Conservation (phyloP, 92 coral and sea anemone species). For the Paragorgia papillata region DNA sequence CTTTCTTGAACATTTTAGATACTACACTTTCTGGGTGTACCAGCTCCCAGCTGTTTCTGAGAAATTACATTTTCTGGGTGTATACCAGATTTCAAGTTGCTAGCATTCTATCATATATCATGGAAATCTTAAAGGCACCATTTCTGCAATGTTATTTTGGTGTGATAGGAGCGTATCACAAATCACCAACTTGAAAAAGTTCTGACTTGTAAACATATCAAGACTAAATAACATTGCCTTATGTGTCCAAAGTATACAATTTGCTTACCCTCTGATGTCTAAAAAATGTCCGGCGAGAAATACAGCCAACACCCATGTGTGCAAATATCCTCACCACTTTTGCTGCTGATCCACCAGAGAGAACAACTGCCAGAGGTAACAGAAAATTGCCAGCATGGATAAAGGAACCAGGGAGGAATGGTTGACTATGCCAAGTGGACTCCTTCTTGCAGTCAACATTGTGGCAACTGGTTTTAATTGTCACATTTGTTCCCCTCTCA, state of each 20-base stretch:
- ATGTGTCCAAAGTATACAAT: neutral
- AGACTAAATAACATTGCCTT: too few species aligned
- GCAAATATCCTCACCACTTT: conserved; percentile 2
- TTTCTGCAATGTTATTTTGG: too few species aligned
- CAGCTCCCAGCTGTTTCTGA: too few species aligned
- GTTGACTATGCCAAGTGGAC: conserved; percentile 28
- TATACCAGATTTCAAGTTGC: too few species aligned
- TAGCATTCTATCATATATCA: too few species aligned
- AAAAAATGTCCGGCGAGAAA: neutral
- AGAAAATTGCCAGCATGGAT: neutral
- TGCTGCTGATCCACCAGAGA: conserved; percentile 9
- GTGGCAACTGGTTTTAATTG: conserved; percentile 1
- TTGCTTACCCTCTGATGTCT: conserved; percentile 4
- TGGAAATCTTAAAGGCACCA: too few species aligned
- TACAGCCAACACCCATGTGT: conserved; percentile 16
- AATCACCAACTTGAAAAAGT: neutral
- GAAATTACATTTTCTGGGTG: too few species aligned
- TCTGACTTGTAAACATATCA: too few species aligned
- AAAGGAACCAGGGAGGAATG: conserved; percentile 3
- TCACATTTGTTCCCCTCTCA: conserved; percentile 11
- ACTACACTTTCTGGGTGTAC: too few species aligned
- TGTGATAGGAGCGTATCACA: too few species aligned
- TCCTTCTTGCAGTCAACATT: conserved; percentile 1
- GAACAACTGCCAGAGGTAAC: conserved; percentile 7
- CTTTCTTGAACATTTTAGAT: too few species aligned